Conservation (phyloP, 2,797 vertebrate genomes). For the Labeo calbasu region DNA sequence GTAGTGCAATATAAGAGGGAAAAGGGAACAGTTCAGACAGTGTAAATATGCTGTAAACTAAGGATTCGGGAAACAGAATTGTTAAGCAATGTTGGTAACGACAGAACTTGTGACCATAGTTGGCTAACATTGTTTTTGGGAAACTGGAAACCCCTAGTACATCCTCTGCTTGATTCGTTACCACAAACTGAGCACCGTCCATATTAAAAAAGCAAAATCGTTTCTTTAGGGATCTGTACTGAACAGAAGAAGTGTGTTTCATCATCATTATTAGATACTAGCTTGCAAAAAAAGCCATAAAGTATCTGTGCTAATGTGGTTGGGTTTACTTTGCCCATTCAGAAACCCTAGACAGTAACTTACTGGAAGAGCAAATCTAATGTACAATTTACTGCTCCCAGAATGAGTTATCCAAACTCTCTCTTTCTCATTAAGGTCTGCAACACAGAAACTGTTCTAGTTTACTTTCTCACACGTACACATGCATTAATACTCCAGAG, state of each 20-base stretch:
- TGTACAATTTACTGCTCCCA: constrained; percentile 20
- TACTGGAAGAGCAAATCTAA: constrained; percentile 40
- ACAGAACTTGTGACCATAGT: neutral
- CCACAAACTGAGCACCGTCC: constrained; percentile 11
- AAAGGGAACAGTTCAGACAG: too few species aligned
- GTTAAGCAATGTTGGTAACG: neutral
- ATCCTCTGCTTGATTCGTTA: constrained; percentile 24
- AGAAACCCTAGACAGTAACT: constrained; percentile 24
- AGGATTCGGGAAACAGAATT: neutral
- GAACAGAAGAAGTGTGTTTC: constrained; percentile 19
- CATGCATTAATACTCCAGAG: constrained; percentile 34
- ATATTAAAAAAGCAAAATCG: constrained; percentile 26
- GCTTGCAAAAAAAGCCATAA: constrained; percentile 26
- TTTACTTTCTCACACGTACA: constrained; percentile 45
- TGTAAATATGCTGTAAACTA: neutral
- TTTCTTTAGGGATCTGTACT: constrained; percentile 7
- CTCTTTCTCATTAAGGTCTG: constrained; percentile 28
- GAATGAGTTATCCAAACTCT: constrained; percentile 12
- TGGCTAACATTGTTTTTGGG: neutral
- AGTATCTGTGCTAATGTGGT: constrained; percentile 23
- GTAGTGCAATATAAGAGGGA: too few species aligned
- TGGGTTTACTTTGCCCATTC: neutral
- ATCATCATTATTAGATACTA: constrained; percentile 43
- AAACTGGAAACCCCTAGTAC: neutral
- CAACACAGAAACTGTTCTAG: constrained; percentile 28